These are phyloP conservation scores for Chelon labrosus DNA, from an alignment of 2,797 vertebrate genomes.

Conservation along the genomic window DNA sequence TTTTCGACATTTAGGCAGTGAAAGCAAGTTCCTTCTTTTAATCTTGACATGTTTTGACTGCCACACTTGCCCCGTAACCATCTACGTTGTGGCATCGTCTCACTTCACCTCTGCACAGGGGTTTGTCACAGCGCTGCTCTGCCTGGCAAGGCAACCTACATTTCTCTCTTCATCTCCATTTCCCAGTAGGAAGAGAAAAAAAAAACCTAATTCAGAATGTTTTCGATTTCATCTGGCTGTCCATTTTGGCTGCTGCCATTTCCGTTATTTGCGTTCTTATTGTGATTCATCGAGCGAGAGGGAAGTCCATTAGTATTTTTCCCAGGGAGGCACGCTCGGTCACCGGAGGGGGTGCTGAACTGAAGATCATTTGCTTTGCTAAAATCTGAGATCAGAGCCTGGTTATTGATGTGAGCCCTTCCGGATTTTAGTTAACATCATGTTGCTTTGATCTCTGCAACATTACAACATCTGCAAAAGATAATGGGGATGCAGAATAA, in stretches of 20 bases:
- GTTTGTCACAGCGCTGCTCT: slow-evolving; percentile 62
- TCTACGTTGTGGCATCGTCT: slow-evolving; percentile 35
- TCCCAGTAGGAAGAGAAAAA: not conserved
- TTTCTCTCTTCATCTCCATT: slow-evolving; percentile 43
- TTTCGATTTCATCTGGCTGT: slow-evolving; percentile 29
- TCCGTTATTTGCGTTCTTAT: slow-evolving; percentile 21
- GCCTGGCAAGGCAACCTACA: slow-evolving; percentile 51
- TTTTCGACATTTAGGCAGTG: not conserved
- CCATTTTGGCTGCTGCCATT: not conserved
- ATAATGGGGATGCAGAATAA: slow-evolving; percentile 6
- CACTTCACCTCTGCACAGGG: slow-evolving; percentile 55
- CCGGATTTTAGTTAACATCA: slow-evolving; percentile 15
- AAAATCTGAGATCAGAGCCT: slow-evolving; percentile 41
- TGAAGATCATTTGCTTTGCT: slow-evolving; percentile 50
- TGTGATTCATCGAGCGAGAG: slow-evolving; percentile 31
- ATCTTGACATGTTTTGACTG: slow-evolving; percentile 52
- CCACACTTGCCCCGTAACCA: slow-evolving; percentile 21
- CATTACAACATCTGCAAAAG: slow-evolving; percentile 25
- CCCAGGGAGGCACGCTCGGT: slow-evolving; percentile 21
- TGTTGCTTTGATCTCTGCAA: slow-evolving; percentile 30
- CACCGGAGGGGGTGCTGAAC: slow-evolving; percentile 38
- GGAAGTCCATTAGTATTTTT: slow-evolving; percentile 43
- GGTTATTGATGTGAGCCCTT: slow-evolving; percentile 41
- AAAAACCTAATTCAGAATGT: slow-evolving; percentile 22
- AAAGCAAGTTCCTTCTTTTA: slow-evolving; percentile 30